phyloP scores from a whole-genome alignment of 2,797 vertebrate species.

The Dromococcyx pavoninus region DNA sequence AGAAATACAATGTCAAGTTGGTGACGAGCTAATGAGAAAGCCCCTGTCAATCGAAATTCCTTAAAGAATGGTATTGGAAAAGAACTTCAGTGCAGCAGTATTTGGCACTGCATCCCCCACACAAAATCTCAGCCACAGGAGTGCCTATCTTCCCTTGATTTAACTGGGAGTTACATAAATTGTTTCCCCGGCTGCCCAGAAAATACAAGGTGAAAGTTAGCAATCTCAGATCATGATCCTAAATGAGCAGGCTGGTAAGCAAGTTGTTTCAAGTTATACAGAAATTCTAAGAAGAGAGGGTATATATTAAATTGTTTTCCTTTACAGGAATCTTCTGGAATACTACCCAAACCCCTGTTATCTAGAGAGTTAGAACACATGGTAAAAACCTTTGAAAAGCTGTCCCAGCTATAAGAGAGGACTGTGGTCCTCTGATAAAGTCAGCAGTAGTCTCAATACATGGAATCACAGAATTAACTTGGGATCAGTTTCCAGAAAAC shows the following conservation, averaged over 20 bases:
- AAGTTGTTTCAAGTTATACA: background rate
- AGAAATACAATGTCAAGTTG: background rate
- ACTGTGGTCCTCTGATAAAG: background rate
- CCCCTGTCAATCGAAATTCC: background rate
- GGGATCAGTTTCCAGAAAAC: slow-evolving; percentile 1
- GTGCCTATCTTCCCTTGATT: background rate
- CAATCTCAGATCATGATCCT: background rate
- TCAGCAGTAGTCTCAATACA: background rate
- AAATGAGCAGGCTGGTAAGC: background rate
- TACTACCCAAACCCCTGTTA: background rate
- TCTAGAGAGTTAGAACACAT: background rate
- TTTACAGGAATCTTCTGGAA: background rate
- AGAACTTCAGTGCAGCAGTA: background rate
- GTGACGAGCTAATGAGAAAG: background rate
- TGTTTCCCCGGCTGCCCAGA: background rate
- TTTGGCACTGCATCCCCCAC: background rate
- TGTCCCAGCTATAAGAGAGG: slow-evolving; percentile 10
- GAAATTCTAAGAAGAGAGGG: background rate
- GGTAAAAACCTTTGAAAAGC: background rate
- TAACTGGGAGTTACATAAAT: background rate
- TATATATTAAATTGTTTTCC: background rate
- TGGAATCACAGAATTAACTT: background rate
- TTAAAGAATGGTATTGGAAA: background rate
- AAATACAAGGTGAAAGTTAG: background rate
- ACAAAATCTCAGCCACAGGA: background rate